Evolutionary conservation across 2,888 invertebrate species (phyloP).

Genomic region (Pollenia angustigena): DNA sequence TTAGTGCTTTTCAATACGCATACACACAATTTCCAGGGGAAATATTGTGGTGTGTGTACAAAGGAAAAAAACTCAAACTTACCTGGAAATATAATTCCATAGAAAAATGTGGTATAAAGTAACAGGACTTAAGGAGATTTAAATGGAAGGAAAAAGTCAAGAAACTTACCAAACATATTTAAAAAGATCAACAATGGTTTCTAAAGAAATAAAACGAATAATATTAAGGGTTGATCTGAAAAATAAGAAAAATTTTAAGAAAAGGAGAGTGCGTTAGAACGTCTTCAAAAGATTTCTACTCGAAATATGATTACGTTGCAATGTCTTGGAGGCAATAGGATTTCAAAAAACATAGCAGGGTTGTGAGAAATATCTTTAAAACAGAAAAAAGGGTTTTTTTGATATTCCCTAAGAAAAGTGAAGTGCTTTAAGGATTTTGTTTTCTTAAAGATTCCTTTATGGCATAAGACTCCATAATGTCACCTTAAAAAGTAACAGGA

Average conservation of each 20-base stretch:
- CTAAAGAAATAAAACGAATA: background rate
- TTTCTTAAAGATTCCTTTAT: too few species aligned
- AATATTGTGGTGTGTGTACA: too few species aligned
- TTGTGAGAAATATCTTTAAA: background rate
- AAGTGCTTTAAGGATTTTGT: too few species aligned
- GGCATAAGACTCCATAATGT: background rate
- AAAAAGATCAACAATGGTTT: background rate
- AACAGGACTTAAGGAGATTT: background rate
- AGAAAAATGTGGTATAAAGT: background rate
- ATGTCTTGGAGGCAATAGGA: constrained; percentile 15
- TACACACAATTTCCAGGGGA: too few species aligned
- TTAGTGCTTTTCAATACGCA: too few species aligned
- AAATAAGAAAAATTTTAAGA: too few species aligned
- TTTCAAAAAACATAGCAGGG: constrained; percentile 12
- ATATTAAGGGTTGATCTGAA: background rate
- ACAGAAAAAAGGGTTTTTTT: background rate
- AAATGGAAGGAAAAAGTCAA: background rate
- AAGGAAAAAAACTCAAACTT: background rate
- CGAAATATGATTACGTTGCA: background rate
- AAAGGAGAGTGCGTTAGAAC: too few species aligned
- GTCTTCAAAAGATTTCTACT: background rate
- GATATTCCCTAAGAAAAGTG: too few species aligned
- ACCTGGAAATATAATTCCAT: constrained; percentile 6
- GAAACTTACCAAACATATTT: background rate
- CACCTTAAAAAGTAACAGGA: constrained; percentile 19